phyloP scores from a whole-genome alignment of 2,888 invertebrate genomes.

The Spicauda simplicius region DNA sequence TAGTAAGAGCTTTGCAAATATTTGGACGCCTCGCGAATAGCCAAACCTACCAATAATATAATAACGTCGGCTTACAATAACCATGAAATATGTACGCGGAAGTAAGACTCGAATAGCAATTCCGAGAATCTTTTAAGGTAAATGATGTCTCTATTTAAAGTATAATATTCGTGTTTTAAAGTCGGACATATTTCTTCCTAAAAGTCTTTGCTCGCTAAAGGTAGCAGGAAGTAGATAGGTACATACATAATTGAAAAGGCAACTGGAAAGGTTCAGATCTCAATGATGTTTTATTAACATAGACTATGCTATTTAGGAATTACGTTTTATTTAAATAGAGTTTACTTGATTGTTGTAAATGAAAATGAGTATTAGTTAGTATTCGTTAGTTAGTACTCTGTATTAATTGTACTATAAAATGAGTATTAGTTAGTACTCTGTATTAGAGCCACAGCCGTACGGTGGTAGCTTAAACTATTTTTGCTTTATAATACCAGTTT shows the following conservation, averaged over 20 bases:
- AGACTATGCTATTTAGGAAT: no score
- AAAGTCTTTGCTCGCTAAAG: not conserved
- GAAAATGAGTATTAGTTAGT: no score
- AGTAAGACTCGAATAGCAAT: not conserved
- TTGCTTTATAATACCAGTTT: no score
- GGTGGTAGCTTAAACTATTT: no score
- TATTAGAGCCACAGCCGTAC: no score
- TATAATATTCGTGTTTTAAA: not conserved
- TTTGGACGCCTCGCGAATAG: constrained; percentile 24
- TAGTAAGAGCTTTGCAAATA: constrained; percentile 38
- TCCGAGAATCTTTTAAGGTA: not conserved
- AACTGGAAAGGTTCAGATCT: not conserved
- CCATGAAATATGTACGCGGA: not conserved
- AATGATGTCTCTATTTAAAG: not conserved
- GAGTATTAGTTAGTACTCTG: no score
- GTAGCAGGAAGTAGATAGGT: not conserved
- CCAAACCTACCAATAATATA: constrained; percentile 27
- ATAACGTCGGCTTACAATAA: constrained; percentile 9
- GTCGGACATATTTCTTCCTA: not conserved
- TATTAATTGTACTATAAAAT: no score
- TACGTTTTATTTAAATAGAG: no score
- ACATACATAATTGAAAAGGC: not conserved
- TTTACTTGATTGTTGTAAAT: no score
- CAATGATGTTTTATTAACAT: not conserved
- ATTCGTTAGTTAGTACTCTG: no score